Conservation (phyloP, 2,888 invertebrate species). For the Psylliodes chrysocephalus region DNA sequence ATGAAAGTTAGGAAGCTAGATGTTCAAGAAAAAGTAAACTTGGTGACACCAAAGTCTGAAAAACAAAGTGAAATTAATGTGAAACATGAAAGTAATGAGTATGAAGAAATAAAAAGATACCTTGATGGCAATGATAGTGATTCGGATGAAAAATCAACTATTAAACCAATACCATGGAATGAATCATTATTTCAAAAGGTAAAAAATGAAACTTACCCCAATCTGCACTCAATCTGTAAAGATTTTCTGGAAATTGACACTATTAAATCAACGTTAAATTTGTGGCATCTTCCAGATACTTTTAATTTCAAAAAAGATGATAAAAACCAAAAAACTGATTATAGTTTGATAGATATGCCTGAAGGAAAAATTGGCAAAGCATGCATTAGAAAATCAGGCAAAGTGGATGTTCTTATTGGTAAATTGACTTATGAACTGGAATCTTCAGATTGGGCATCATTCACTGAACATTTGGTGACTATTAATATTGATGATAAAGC, state of each 20-base stretch:
- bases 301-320: slow-evolving; percentile 47
- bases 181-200: slow-evolving; percentile 17
- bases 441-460: slow-evolving; percentile 27
- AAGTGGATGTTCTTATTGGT: slow-evolving; percentile 37
- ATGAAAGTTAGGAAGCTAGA: neutral
- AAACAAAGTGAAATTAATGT: slow-evolving; percentile 25
- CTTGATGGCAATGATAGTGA: slow-evolving; percentile 33
- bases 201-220: slow-evolving; percentile 21
- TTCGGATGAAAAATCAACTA: slow-evolving; percentile 27
- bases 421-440: slow-evolving; percentile 37
- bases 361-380: slow-evolving; percentile 44
- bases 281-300: slow-evolving; percentile 60
- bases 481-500: slow-evolving; percentile 23
- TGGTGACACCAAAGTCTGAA: slow-evolving; percentile 48
- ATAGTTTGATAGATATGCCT: slow-evolving; percentile 34
- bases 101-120: slow-evolving; percentile 24
- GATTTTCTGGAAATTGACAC: slow-evolving; percentile 37
- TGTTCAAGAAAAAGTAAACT: slow-evolving; percentile 34
- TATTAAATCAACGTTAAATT: slow-evolving; percentile 52
- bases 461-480: slow-evolving; percentile 35
- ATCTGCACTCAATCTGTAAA: neutral
- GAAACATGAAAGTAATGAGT: slow-evolving; percentile 20
- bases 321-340: slow-evolving; percentile 14
- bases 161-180: slow-evolving; percentile 30
- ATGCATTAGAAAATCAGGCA: slow-evolving; percentile 42